A percentile compares a stretch with the other conserved stretches of the same genome.
Conservation (phyloP, 1,140 invertebrate genomes). For the Berghia stephanieae region DNA sequence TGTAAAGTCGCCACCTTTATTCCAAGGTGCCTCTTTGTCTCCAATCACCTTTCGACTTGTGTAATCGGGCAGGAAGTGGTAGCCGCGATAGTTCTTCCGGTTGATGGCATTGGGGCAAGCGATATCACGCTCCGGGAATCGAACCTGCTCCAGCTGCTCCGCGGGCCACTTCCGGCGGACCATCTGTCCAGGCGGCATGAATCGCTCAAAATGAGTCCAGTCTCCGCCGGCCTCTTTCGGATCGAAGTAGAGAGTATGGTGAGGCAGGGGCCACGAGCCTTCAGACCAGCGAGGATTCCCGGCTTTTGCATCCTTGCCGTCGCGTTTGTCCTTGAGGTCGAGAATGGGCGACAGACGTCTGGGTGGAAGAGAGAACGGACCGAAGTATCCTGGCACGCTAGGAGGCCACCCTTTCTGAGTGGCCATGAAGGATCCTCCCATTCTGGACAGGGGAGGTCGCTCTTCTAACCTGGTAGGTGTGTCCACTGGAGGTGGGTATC, state of each 20-base stretch:
- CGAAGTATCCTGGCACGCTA: constrained; percentile 26
- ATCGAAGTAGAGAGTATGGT: constrained; percentile 32
- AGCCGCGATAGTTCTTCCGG: constrained; percentile 29
- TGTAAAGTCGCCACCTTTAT: constrained; percentile 23
- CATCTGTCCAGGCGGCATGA: constrained; percentile 32
- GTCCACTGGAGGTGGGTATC: background rate
- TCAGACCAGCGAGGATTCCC: constrained; percentile 26
- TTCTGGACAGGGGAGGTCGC: constrained; percentile 15
- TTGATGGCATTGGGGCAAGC: constrained; percentile 20
- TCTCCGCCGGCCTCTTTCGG: constrained; percentile 22
- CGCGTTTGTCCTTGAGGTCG: constrained; percentile 23
- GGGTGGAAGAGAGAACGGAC: constrained; percentile 28
- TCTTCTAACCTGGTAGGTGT: constrained; percentile 24
- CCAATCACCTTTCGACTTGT: constrained; percentile 8
- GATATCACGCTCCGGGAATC: constrained; percentile 25
- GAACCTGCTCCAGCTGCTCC: constrained; percentile 10
- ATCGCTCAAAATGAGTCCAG: constrained; percentile 26
- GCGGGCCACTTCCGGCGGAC: constrained; percentile 20
- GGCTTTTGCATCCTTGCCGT: constrained; percentile 10
- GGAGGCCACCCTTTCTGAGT: constrained; percentile 31
- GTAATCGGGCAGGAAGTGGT: constrained; percentile 25
- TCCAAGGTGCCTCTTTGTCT: constrained; percentile 26
- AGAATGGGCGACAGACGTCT: constrained; percentile 20
- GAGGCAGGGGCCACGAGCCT: constrained; percentile 22
- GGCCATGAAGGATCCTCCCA: constrained; percentile 27